Conservation (phyloP, 2,113 vertebrate species). For the Pungitius pungitius region DNA sequence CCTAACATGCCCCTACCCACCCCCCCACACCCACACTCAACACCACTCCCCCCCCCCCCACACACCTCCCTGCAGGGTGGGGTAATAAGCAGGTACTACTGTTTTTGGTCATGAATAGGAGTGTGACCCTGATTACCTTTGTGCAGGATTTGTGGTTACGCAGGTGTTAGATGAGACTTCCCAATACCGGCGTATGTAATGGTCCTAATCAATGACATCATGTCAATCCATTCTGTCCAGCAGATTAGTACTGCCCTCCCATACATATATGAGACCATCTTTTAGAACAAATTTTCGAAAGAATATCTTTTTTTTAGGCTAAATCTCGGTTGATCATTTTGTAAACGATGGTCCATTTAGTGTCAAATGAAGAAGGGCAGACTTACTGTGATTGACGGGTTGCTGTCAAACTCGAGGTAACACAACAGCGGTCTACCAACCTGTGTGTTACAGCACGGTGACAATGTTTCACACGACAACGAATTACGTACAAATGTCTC, state of each 20-base stretch:
- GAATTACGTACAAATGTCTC: too few species aligned
- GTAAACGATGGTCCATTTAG: neutral
- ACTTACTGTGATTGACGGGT: neutral
- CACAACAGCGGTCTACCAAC: too few species aligned
- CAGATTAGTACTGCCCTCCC: neutral
- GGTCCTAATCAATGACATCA: neutral
- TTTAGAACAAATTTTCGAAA: neutral
- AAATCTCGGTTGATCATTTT: neutral
- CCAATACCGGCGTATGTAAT: neutral
- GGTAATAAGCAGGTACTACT: neutral
- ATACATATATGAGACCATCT: neutral
- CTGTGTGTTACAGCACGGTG: too few species aligned
- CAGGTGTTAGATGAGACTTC: too few species aligned
- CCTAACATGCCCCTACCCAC: conserved; percentile 48
- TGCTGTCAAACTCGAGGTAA: neutral
- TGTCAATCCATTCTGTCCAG: neutral
- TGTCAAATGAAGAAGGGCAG: neutral
- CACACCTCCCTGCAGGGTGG: conserved; percentile 34
- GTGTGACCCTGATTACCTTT: neutral
- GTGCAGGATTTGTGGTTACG: neutral
- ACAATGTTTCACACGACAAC: too few species aligned
- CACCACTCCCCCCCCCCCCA: neutral
- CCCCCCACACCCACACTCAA: conserved; percentile 23
- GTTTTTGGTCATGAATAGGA: neutral
- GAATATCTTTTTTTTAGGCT: neutral